phyloP scores from a whole-genome alignment of 2,113 vertebrate species.

The Sardina pilchardus region DNA sequence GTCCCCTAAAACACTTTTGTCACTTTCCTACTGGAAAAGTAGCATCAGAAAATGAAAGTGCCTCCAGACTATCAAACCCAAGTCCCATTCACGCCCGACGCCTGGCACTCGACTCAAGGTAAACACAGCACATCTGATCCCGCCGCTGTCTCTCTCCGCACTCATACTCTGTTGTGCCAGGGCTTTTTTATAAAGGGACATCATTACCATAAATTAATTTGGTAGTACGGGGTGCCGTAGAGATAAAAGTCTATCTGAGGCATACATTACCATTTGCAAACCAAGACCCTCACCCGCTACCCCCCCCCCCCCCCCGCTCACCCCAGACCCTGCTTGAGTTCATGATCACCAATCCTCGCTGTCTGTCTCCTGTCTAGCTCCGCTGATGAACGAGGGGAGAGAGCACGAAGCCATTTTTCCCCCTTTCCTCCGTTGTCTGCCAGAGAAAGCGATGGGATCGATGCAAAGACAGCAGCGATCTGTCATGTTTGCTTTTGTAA shows the following conservation, averaged over 20 bases:
- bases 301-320: background rate
- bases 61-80: background rate
- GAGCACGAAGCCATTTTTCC: constrained; percentile 46
- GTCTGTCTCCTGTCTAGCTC: constrained; percentile 63
- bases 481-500: constrained; percentile 50
- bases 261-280: constrained; percentile 58
- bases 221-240: constrained; percentile 47
- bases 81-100: background rate
- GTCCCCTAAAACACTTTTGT: constrained; percentile 17
- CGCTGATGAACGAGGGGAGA: constrained; percentile 60
- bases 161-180: constrained; percentile 32
- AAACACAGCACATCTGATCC: constrained; percentile 38
- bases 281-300: constrained; percentile 17
- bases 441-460: constrained; percentile 44
- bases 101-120: constrained; percentile 26
- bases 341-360: constrained; percentile 69
- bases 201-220: constrained; percentile 64
- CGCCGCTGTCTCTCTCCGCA: background rate
- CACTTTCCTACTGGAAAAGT: background rate
- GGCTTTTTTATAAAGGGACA: constrained; percentile 31
- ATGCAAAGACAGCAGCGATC: constrained; percentile 53
- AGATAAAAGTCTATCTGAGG: constrained; percentile 45
- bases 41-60: background rate
- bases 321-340: constrained; percentile 50
- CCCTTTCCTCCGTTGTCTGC: constrained; percentile 2